Percentiles rank a stretch among this genome's conserved stretches.
phyloP scores from a whole-genome alignment of 2,797 vertebrate species.

The Emys orbicularis region DNA sequence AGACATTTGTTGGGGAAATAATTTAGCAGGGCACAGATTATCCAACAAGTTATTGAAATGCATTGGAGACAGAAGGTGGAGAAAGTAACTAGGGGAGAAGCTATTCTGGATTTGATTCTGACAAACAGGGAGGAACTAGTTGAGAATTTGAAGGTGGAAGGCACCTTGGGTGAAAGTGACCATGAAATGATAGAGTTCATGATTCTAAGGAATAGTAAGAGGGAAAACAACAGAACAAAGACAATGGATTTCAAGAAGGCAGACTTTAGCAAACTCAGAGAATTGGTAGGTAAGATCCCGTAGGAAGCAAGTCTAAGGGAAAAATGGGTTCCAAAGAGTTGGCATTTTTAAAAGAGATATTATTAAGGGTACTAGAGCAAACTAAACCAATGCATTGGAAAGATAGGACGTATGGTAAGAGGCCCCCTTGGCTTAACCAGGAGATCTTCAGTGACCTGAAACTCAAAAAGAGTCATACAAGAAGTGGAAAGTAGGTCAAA shows the following conservation, averaged over 20 bases:
- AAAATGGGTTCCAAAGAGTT: neutral
- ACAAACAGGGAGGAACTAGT: neutral
- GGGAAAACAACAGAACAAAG: neutral
- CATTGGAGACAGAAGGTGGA: neutral
- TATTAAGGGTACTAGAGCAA: neutral
- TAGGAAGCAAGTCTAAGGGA: neutral
- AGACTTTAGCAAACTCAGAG: neutral
- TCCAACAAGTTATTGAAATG: neutral
- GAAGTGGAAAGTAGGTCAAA: too few relatives aligned
- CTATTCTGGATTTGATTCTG: neutral
- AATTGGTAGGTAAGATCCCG: neutral
- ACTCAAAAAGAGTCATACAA: too few relatives aligned
- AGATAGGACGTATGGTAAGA: neutral
- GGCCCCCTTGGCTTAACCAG: neutral
- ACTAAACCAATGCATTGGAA: neutral
- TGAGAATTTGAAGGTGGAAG: neutral
- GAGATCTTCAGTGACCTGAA: too few relatives aligned
- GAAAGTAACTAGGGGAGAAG: neutral
- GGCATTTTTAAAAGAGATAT: neutral
- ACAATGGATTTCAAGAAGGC: neutral
- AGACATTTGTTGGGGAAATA: neutral
- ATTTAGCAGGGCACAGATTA: neutral
- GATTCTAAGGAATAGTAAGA: neutral
- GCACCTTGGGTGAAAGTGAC: neutral
- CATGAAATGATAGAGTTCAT: neutral